Base-by-base conservation (phyloP, 1,140 invertebrate species). In the Aricia agestis region DNA sequence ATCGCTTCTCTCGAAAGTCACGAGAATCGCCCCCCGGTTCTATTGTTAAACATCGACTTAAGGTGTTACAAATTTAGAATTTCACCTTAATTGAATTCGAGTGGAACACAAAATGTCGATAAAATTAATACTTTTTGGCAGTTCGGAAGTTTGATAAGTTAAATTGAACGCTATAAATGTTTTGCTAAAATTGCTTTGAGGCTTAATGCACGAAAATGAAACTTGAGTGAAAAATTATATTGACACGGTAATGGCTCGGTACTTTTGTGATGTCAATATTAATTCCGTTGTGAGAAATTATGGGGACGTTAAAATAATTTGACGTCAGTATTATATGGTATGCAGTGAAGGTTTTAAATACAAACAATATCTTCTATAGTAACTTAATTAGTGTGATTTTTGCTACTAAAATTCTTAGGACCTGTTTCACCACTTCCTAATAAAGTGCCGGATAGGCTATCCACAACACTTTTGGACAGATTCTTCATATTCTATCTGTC, bases 11-110 rank as follows among this genome's bases (percentile, higher is more conserved):
- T n/a, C n/a, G n/a, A n/a, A n/a, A n/a, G n/a, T 25, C 25, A 25
- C 25, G 25, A 25, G 25, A 25, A 25, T 25, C 25, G 25, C 25
- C 25, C 25, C 25, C 25, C 25, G 25, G 25, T 79, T 77, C 76
- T 82, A 80, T 84, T 84, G 80, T 84, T 81, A 41, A 76, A 78
- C 73, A 80, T 68, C 74, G 68, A 76, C 75, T 82, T 79, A 78
- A 79, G 75, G 76, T 83, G 77, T 77, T 71, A 71, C 58, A 78
- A 80, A 79, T 78, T 78, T 78, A 41, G 72, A 80, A 71, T 74
- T 80, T 74, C 67, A 70, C 61, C 75, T 79, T 78, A 69, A 78
- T 78, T 78, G 74, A 78, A 80, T 78, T 82, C 73, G 76, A 80
- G 71, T 72, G 72, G 71, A 74, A 74, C 68, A 67, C 65, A 65